phyloP scores from a whole-genome alignment of 2,113 vertebrate species.

The Haemorhous mexicanus region DNA sequence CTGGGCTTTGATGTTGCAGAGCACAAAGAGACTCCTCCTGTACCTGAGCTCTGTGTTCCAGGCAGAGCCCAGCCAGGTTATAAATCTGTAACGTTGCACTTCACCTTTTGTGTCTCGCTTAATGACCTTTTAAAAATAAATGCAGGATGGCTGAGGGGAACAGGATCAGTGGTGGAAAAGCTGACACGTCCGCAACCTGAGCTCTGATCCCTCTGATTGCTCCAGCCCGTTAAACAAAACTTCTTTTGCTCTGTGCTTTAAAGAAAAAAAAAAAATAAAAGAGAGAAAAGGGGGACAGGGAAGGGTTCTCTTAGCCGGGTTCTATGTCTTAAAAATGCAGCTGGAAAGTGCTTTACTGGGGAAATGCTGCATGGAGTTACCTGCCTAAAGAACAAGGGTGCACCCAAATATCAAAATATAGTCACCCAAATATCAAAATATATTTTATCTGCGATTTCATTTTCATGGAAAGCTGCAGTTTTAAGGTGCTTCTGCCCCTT shows the following conservation, averaged over 20 bases:
- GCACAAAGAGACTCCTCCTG: background rate
- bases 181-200: slow-evolving; percentile 45
- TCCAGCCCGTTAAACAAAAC: slow-evolving; percentile 10
- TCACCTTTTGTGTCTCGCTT: slow-evolving; percentile 44
- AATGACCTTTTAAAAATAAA: slow-evolving; percentile 41
- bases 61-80: background rate
- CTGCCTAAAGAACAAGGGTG: background rate
- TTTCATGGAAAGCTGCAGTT: background rate
- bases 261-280: background rate
- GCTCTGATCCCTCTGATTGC: slow-evolving; percentile 17
- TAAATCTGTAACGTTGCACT: slow-evolving; percentile 47
- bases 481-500: background rate
- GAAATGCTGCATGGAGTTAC: background rate
- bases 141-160: slow-evolving; percentile 7
- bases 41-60: background rate
- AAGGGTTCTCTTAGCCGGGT: slow-evolving; percentile 24
- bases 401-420: background rate
- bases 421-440: background rate
- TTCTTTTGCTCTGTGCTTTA: background rate
- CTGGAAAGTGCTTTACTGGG: background rate
- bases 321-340: background rate
- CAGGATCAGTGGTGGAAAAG: background rate
- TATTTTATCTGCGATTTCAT: background rate
- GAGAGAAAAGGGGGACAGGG: slow-evolving; percentile 24
- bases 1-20: background rate